Evolutionary conservation across 2,888 invertebrate species (phyloP).

Genomic region (Yponomeuta evonymella): DNA sequence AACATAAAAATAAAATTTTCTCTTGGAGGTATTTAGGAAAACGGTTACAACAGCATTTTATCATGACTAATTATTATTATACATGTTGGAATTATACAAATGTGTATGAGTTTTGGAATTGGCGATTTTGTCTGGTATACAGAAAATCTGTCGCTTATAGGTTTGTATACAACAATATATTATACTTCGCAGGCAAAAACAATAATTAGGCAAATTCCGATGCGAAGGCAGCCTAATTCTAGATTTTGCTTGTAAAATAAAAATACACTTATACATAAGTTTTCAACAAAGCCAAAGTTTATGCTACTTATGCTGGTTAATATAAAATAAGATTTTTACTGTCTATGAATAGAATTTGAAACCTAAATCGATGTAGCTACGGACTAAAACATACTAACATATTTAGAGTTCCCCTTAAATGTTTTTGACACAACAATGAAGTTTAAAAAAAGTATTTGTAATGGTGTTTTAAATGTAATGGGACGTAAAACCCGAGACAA

Average conservation of each 20-base stretch:
- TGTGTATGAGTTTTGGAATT: conserved; percentile 7
- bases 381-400: neutral
- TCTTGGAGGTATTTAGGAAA: neutral
- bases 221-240: neutral
- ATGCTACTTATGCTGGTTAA: conserved; percentile 30
- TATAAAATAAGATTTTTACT: conserved; percentile 9
- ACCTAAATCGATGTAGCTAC: conserved; percentile 11
- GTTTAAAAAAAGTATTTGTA: conserved; percentile 7
- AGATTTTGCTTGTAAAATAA: conserved; percentile 23
- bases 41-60: neutral
- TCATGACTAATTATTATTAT: neutral
- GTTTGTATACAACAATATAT: conserved; percentile 1
- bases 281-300: conserved; percentile 51
- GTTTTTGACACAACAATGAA: conserved; percentile 4
- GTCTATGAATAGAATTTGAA: conserved; percentile 14
- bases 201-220: neutral
- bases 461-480: conserved; percentile 5
- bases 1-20: neutral
- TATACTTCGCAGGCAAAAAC: neutral
- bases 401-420: conserved; percentile 4
- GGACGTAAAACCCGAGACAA: conserved; percentile 42
- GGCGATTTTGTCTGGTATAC: conserved; percentile 8
- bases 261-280: conserved; percentile 35
- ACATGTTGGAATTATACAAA: neutral
- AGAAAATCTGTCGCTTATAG: neutral